phyloP scores from a whole-genome alignment of 1,140 invertebrate species.

The Aphaenogaster ashmeadi region DNA sequence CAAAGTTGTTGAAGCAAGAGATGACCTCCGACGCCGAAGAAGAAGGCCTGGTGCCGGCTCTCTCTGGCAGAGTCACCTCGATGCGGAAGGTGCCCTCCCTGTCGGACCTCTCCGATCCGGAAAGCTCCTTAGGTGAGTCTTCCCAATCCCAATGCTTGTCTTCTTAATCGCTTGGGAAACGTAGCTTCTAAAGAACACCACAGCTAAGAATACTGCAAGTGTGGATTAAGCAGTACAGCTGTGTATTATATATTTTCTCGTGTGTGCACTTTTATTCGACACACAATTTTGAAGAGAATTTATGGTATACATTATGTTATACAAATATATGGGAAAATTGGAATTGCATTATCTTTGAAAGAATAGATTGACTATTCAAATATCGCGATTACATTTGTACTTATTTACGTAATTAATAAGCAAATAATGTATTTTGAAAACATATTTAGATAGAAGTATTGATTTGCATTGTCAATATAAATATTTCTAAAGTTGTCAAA shows the following conservation, averaged over 20 bases:
- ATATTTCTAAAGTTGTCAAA: not conserved
- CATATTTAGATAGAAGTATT: not conserved
- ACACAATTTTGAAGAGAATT: not conserved
- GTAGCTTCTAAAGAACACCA: not conserved
- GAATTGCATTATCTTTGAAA: not conserved
- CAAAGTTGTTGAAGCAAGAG: conserved; percentile 87
- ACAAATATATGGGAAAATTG: not conserved
- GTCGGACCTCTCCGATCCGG: conserved; percentile 93
- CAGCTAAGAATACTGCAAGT: not conserved
- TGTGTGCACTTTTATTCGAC: not conserved
- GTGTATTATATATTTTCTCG: not conserved
- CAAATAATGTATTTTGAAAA: not conserved
- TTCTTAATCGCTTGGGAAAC: not conserved
- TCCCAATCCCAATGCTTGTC: conserved; percentile 38
- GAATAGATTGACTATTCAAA: not conserved
- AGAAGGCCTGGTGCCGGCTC: conserved; percentile 84
- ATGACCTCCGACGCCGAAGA: conserved; percentile 86
- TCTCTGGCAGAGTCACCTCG: conserved; percentile 85
- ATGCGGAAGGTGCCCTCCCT: conserved; percentile 95
- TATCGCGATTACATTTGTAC: not conserved
- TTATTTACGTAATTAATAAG: not conserved
- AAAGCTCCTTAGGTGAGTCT: conserved; percentile 93
- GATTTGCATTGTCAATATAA: not conserved
- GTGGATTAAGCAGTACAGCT: not conserved
- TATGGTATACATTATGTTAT: not conserved